Conservation (phyloP, 2,888 invertebrate species). For the Calameuta idolon region DNA sequence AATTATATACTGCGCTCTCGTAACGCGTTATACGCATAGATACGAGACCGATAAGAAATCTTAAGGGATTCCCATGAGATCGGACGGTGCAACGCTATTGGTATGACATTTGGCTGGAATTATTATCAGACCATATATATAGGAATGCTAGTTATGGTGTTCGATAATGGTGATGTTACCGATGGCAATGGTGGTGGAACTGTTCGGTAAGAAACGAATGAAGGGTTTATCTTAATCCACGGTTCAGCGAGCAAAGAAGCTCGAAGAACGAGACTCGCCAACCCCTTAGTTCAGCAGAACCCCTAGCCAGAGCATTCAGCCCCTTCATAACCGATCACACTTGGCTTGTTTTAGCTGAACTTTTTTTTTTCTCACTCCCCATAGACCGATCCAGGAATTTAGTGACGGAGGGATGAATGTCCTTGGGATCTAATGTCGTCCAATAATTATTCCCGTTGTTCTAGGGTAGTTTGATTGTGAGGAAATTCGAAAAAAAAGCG, state of each 20-base stretch:
- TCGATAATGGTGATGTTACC: not conserved
- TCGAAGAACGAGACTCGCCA: conserved; percentile 39
- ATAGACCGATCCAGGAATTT: not conserved
- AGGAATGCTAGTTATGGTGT: not conserved
- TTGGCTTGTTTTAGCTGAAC: conserved; percentile 53
- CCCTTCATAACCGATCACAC: conserved; percentile 60
- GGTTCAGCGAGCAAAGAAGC: conserved; percentile 62
- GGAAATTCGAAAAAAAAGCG: not conserved
- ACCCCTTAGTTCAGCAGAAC: conserved; percentile 21
- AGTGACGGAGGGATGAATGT: not conserved
- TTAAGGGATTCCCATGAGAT: not conserved
- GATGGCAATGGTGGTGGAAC: conserved; percentile 32
- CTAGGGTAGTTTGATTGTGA: not conserved
- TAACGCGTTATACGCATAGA: not conserved
- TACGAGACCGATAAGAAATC: not conserved
- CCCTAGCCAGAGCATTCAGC: conserved; percentile 34
- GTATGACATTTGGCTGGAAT: not conserved
- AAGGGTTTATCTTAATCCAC: conserved; percentile 66
- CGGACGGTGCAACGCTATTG: not conserved
- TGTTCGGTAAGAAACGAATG: conserved; percentile 62
- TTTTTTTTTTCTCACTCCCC: conserved; percentile 36
- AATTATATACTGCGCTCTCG: not conserved
- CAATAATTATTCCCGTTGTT: not conserved
- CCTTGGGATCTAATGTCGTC: not conserved
- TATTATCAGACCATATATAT: not conserved